Base-by-base conservation (phyloP, 2,888 invertebrate species). In the Pachycephus smyrnensis region DNA sequence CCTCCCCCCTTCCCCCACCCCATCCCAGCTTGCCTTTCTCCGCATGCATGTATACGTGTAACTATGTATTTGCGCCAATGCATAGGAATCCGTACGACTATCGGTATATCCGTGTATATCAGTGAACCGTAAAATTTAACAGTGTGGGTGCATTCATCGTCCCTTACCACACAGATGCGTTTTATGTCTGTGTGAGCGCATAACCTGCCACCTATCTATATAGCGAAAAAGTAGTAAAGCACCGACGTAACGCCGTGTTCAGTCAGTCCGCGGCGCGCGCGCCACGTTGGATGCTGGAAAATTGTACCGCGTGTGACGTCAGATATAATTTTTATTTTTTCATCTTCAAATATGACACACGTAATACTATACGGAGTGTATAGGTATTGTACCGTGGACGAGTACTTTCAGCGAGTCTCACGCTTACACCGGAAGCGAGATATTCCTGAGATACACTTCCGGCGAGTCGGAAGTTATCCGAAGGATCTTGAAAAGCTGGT, bases 191-290 rank as follows among this genome's bases (percentile, higher is more conserved):
- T 15, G 71, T 4, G 73, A 37, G 35, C 71, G 71, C 30, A 36
- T 33, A 69, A 35, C 71, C 31, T 74, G 36, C 73, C 68, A 36
- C 71, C 33, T 36, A 69, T 23, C 35, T 68, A 75, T 75, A 33
- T 71, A 71, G 75, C 35, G 75, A 75, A 75, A 78, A 78, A 78
- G 78, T 76, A 76, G 78, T 78, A 78, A 78, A 78, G 55, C 78
- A 78, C 78, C 78, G 75, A 74, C 78, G 78, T 71, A 75, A 68
- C 75, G n/a, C 74, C 74, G 35, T 11, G 74, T 11, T 74, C 74
- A 74, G 74, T 74, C 33, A 33, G 31, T 71, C 31, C 31, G 30
- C 36, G 74, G 74, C 37, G 74, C 23, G 74, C 36, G 37, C 37
- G 23, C 11, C 74, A n/a, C 74, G 74, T 30, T 77, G 40, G 15